Evolutionary conservation across 2,797 vertebrate species (phyloP), one percentile per base, ranked within the genome.

Genomic region (Peromyscus eremicus): DNA sequence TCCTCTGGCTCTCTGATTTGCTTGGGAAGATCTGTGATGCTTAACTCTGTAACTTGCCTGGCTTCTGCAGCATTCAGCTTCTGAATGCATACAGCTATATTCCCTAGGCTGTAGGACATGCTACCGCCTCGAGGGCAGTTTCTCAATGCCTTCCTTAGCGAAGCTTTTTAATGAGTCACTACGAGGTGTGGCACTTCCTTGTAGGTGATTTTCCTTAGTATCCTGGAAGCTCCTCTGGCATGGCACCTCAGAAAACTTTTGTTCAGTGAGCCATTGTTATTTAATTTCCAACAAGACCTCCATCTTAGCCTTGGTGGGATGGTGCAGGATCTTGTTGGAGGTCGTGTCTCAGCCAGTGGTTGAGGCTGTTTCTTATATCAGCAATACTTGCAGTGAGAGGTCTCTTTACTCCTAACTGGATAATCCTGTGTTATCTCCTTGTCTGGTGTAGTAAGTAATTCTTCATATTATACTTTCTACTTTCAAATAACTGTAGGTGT

Each of bases 321-420:
- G 37, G 29, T 2, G 57, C 55, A 76, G 87, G 77, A 68, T 68
- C 23, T 73, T 79, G 55, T 19, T 43, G 37, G n/a, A n/a, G 64
- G 68, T 23, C n/a, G 6, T 62, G 3, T 84, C 92, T 93, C 46
- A 79, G 62, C 27, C n/a, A 8, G 46, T 75, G 14, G 1, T 23
- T n/a, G n/a, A 73, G 49, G 80, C 14, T 32, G 37, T n/a, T 62
- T 25, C 75, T 71, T 68, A 3, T 32, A 37, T 46, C 6, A 68
- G 90, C 43, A 80, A 0, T 52, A 75, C 55, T 68, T 88, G 9
- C 23, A 27, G 71, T 81, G 55, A 55, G 73, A 55, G 13, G 91
- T 93, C 49, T 84, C 57, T 91, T 81, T 76, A 60, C 80, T 85
- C 62, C 52, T 89, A 77, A 57, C 52, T 80, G 62, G 32, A 52